These are phyloP conservation scores for Acrocera orbiculus DNA, from an alignment of 2,888 invertebrate genomes.

Conservation along the genomic window DNA sequence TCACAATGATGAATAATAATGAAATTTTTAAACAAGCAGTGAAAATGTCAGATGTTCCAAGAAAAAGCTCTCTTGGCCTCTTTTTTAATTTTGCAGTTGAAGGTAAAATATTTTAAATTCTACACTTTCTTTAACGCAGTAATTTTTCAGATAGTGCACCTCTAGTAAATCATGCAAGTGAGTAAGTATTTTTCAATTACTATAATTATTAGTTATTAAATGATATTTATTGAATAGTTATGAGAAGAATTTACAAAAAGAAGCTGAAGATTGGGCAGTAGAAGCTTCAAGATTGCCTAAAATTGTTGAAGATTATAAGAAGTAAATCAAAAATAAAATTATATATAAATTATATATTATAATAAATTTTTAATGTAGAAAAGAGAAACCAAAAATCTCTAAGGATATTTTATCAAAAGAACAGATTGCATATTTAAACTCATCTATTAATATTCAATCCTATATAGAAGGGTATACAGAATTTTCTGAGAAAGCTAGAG, in stretches of 20 bases:
- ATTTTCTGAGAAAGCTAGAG: slow-evolving; percentile 16
- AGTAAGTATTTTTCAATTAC: background rate
- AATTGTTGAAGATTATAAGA: slow-evolving; percentile 7
- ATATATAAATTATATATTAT: background rate
- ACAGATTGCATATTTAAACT: slow-evolving; percentile 18
- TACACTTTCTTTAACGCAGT: background rate
- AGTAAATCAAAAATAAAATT: slow-evolving; percentile 7
- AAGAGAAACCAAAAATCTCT: background rate
- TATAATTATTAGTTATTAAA: background rate
- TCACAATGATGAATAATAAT: too few relatives aligned
- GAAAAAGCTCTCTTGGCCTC: too few relatives aligned
- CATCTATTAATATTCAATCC: slow-evolving; percentile 16
- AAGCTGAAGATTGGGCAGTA: slow-evolving; percentile 17
- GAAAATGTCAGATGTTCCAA: too few relatives aligned
- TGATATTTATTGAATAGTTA: slow-evolving; percentile 12
- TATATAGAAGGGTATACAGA: slow-evolving; percentile 17
- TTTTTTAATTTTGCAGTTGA: background rate
- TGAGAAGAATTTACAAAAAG: slow-evolving; percentile 13
- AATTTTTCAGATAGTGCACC: background rate
- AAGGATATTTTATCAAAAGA: slow-evolving; percentile 14
- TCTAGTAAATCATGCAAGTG: background rate
- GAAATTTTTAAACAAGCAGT: too few relatives aligned
- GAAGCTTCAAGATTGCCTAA: slow-evolving; percentile 9
- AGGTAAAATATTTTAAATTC: background rate
- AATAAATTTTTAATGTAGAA: background rate